phyloP scores from a whole-genome alignment of 2,113 vertebrate species.

The Lucifuga dentata region DNA sequence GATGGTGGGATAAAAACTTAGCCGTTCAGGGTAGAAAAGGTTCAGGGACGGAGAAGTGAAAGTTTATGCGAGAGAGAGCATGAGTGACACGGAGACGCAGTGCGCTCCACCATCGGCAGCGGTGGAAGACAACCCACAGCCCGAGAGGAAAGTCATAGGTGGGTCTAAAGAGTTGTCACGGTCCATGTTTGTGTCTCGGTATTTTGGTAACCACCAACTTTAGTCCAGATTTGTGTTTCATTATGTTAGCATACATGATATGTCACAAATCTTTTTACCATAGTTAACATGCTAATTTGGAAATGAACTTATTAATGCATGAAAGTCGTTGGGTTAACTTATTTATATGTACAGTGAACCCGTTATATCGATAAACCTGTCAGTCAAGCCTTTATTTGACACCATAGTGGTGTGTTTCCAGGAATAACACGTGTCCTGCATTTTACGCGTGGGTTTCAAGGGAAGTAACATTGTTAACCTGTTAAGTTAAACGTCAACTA shows the following conservation, averaged over 20 bases:
- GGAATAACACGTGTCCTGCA: constrained; percentile 27
- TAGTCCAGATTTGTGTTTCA: no score
- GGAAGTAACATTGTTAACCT: no score
- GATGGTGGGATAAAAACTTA: constrained; percentile 77
- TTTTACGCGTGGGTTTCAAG: neutral
- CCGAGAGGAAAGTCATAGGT: constrained; percentile 84
- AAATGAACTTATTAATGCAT: neutral
- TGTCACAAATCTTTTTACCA: no score
- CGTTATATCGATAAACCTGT: neutral
- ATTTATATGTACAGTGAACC: no score
- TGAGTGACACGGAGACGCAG: constrained; percentile 83
- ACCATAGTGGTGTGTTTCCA: neutral
- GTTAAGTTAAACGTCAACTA: no score
- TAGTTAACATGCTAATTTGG: no score
- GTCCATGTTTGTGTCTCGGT: no score
- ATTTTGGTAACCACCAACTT: no score
- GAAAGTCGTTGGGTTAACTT: neutral
- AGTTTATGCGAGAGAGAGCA: constrained; percentile 63
- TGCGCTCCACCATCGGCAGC: constrained; percentile 67
- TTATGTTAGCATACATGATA: no score
- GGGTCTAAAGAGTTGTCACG: constrained; percentile 15
- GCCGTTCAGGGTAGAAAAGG: constrained; percentile 43
- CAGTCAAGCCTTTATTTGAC: neutral
- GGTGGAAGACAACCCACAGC: constrained; percentile 70
- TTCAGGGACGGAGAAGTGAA: constrained; percentile 55